These are phyloP conservation scores for Gobionotothen gibberifrons DNA, from an alignment of 2,797 vertebrate genomes.

Conservation along the genomic window DNA sequence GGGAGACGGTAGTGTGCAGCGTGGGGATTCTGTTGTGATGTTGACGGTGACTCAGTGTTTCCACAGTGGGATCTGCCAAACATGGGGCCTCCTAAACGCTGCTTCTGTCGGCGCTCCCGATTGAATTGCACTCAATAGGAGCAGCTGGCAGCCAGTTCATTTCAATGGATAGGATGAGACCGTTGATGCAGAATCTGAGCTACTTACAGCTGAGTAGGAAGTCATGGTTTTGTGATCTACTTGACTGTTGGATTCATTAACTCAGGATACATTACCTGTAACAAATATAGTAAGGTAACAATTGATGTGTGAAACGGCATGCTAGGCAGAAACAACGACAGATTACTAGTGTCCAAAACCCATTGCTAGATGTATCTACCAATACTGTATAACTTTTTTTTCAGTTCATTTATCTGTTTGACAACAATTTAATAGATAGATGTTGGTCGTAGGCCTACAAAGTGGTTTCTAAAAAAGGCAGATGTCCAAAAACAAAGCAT, in stretches of 20 bases:
- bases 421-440: neutral
- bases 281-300: neutral
- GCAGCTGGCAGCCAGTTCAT: slow-evolving; percentile 45
- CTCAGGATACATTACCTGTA: slow-evolving; percentile 2
- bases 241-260: slow-evolving; percentile 8
- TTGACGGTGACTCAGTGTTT: slow-evolving; percentile 73
- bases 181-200: slow-evolving; percentile 7
- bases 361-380: neutral
- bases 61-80: slow-evolving; percentile 63
- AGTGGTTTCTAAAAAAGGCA: slow-evolving; percentile 29
- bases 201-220: slow-evolving; percentile 8
- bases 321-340: slow-evolving; percentile 13
- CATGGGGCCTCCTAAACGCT: slow-evolving; percentile 56
- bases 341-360: slow-evolving; percentile 6
- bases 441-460: neutral
- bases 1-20: slow-evolving; percentile 19
- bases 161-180: slow-evolving; percentile 35
- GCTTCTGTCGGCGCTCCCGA: slow-evolving; percentile 56
- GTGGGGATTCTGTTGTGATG: slow-evolving; percentile 47
- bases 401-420: neutral
- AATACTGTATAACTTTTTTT: neutral
- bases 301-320: neutral
- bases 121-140: slow-evolving; percentile 32
- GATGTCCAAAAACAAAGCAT: neutral
- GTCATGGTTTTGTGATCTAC: neutral